Evolutionary conservation across 2,888 invertebrate genomes (phyloP), one percentile per base, ranked within the genome.

Genomic region (Muschampia plurimacula): DNA sequence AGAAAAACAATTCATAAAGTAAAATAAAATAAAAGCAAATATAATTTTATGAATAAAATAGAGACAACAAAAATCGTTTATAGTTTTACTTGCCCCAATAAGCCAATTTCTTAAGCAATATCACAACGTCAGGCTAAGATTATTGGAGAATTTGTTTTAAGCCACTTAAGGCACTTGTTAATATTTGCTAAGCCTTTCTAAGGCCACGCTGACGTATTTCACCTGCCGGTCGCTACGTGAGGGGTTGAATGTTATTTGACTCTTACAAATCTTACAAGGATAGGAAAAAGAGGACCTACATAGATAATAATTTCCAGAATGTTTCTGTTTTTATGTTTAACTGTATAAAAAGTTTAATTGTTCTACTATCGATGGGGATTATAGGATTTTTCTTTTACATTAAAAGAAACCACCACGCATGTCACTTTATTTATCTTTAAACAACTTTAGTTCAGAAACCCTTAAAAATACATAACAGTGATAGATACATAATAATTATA

Each of bases 91-190:
- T 22, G 22, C n/a, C 28, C 3, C 39, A 13, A 28, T 72, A 10
- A 44, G 13, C 8, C 67, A 15, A 46, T n/a, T 15, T 9, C 46
- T 89, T 87, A 92, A 92, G 92, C 89, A 93, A 86, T 88, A 84
- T 86, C 83, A 88, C 84, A 84, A 83, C 90, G 88, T 86, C 87
- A 84, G 85, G 86, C 85, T 86, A 87, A 89, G 89, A 93, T 91
- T 92, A 92, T 90, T 86, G 88, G 86, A 89, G 92, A 93, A 93
- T 94, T 94, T 93, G 93, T 93, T 92, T 92, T 90, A 91, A 93
- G 90, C 88, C 90, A 92, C 92, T 94, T 87, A 88, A 91, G 87
- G 86, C 86, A 82, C 84, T 89, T 88, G 91, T 91, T 90, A 94
- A 94, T 93, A 93, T 93, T 94, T 93, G 91, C 85, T 86, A 84